Evolutionary conservation across 1,140 invertebrate species (phyloP).

Genomic region (roundworm (Caenorhabditis elegans)): DNA sequence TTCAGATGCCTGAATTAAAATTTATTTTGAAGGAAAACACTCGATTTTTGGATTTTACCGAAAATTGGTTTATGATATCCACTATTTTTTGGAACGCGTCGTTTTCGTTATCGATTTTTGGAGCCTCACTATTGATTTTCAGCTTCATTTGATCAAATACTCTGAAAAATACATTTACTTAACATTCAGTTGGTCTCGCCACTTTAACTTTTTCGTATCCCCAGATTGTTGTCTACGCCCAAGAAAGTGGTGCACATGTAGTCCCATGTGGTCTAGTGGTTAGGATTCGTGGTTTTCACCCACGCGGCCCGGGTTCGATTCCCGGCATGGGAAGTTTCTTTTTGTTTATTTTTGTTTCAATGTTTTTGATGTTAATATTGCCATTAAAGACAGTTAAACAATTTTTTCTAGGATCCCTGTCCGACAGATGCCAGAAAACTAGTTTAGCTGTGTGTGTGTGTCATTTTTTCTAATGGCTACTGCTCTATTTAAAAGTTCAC

Average conservation of each 20-base stretch:
- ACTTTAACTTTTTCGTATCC: neutral
- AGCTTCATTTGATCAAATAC: constrained; percentile 1
- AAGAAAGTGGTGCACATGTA: neutral
- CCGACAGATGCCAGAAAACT: too few species aligned
- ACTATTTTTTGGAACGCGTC: neutral
- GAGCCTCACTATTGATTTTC: neutral
- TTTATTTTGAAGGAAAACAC: neutral
- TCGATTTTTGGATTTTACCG: neutral
- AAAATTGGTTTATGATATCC: neutral
- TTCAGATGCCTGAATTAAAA: neutral
- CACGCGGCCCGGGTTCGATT: constrained; percentile 81
- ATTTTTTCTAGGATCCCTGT: too few species aligned
- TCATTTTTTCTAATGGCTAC: too few species aligned
- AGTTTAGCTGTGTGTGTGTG: neutral
- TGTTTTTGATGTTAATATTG: too few species aligned
- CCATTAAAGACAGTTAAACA: too few species aligned
- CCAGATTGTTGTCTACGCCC: neutral
- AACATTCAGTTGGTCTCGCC: neutral
- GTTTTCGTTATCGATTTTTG: neutral
- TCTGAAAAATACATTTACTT: neutral
- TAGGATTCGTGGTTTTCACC: constrained; percentile 83
- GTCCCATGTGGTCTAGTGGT: constrained; percentile 67
- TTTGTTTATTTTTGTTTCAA: neutral
- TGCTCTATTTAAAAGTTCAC: constrained; percentile 18
- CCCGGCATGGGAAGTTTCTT: constrained; percentile 75